Conservation (phyloP, 2,113 vertebrate genomes). For the Mormyrus iriodes region DNA sequence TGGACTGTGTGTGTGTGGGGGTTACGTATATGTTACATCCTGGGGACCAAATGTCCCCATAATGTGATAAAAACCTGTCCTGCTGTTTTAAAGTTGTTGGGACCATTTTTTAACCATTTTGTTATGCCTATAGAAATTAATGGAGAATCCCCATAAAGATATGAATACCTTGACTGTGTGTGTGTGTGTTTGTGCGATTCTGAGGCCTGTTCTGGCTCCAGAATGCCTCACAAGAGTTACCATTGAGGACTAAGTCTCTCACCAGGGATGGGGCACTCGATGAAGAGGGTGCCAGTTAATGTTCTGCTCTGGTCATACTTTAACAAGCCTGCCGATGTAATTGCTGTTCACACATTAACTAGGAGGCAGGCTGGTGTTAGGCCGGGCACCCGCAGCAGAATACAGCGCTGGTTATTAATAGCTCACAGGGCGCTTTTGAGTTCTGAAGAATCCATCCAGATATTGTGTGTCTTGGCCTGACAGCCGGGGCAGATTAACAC, state of each 20-base stretch:
- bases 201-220: neutral
- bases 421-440: neutral
- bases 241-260: neutral
- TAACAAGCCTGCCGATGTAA: neutral
- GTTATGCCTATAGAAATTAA: too few relatives aligned
- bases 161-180: neutral
- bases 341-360: constrained; percentile 5
- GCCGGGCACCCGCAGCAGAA: neutral
- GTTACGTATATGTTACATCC: too few relatives aligned
- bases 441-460: neutral
- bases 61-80: too few relatives aligned
- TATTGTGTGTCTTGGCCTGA: neutral
- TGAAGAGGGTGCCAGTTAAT: neutral
- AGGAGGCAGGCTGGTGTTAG: neutral
- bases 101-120: too few relatives aligned
- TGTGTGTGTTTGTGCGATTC: neutral
- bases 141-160: neutral
- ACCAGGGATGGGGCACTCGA: neutral
- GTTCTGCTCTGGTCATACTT: neutral
- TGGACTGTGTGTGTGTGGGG: neutral
- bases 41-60: too few relatives aligned
- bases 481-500: neutral
- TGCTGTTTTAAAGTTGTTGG: too few relatives aligned
- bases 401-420: neutral
- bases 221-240: neutral